A percentile compares a stretch with the other conserved stretches of the same genome.
Conservation (phyloP, 2,888 invertebrate genomes). For the Rhagonycha fulva region DNA sequence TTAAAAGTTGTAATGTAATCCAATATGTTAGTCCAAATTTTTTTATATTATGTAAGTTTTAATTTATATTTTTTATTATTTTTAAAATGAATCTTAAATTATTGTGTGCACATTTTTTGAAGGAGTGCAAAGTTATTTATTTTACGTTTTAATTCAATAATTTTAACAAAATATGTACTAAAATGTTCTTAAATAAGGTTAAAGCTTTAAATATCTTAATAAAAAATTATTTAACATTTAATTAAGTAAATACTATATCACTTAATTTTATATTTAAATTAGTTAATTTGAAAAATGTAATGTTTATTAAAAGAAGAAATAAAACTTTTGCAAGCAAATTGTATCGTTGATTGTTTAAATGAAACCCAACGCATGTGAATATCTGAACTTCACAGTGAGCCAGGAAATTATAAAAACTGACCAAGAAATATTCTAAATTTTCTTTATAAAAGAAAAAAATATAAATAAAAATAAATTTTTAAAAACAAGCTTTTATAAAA, state of each 20-base stretch:
- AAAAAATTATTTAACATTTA: background rate
- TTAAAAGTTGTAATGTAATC: constrained; percentile 54
- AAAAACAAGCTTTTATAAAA: too few relatives aligned
- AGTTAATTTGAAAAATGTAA: background rate
- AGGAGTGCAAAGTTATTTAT: background rate
- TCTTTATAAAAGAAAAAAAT: too few relatives aligned
- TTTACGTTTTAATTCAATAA: background rate
- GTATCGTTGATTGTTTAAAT: background rate
- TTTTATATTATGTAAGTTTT: background rate
- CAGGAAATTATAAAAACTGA: too few relatives aligned
- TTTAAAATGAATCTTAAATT: background rate
- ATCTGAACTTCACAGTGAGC: too few relatives aligned
- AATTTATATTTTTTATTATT: background rate
- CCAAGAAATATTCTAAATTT: too few relatives aligned
- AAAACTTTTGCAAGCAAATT: background rate
- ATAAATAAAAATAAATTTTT: too few relatives aligned
- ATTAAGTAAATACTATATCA: background rate
- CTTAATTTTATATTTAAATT: background rate
- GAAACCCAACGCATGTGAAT: background rate
- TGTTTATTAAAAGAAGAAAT: background rate
- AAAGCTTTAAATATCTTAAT: background rate
- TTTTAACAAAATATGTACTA: background rate
- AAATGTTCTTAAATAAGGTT: background rate
- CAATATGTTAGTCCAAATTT: background rate
- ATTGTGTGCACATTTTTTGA: background rate